Evolutionary conservation across 2,797 vertebrate species (phyloP), one percentile per base, ranked within the genome.

Genomic region (Enteromius fasciolatus): DNA sequence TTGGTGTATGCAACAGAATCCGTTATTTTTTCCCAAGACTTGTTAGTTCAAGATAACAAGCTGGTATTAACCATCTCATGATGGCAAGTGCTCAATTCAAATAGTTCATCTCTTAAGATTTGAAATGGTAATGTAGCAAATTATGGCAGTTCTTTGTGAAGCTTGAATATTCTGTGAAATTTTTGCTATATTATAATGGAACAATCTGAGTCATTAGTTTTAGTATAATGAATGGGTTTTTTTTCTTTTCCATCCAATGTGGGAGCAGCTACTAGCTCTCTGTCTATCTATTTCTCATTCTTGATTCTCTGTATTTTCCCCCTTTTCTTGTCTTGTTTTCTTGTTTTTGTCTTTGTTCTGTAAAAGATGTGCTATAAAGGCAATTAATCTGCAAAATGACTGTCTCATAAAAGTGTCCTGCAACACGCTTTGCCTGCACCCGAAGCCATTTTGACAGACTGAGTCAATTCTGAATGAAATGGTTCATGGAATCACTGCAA

Each of bases 191-290:
- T 39, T 66, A 39, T 74, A 81, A 73, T 81, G 31, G 80, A 52
- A 20, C 44, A 25, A 74, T 82, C 66, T 82, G 25, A 75, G 48
- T 75, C 72, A 82, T 75, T 67, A 67, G 72, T 67, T 75, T 10
- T 46, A 77, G 67, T 57, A 82, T 76, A 33, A 67, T 66, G 33
- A 39, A 57, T 1, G 7, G 7, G 3, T 41, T 69, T 57, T 70
- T 33, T 18, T 79, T 68, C 25, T 54, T 57, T 50, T 18, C 12
- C 18, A 36, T 41, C 44, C 28, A 50, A 17, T 48, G 3, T 50
- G 69, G 20, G 39, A 46, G 46, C 46, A 59, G 54, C 28, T 39
- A 64, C 44, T 70, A 50, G 64, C 64, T 68, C 28, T 69, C n/a
- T 74, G 69, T 11, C 46, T 23, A 28, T 76, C 61, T 39, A 28